Evolutionary conservation across 1,140 invertebrate genomes (phyloP), one percentile per base, ranked within the genome.

Genomic region (Apis dorsata): DNA sequence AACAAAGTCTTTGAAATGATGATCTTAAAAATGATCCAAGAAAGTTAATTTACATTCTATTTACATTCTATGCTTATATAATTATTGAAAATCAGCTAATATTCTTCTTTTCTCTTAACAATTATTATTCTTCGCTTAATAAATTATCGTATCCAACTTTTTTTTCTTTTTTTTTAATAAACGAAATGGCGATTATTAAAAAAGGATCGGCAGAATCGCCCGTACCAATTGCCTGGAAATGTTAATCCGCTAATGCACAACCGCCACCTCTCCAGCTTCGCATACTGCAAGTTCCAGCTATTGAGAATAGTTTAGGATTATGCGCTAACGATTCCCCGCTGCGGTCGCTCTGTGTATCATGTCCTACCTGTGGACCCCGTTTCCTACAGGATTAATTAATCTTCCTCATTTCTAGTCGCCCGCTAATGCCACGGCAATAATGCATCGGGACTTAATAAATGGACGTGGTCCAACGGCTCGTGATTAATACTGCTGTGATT

Each of bases 221-320:
- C 51, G 44, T 11, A n/a, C 21, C 66, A 69, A 69, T 69, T 69
- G 44, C 10, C 19, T 7, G 85, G 86, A 90, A 91, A 90, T 89
- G 90, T 88, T 92, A 91, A 92, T 92, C 91, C 91, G 88, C 91
- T 92, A 92, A 92, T 92, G 91, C 88, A 85, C 79, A 85, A 44
- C 34, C 34, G 80, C 76, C 63, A 66, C 72, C 83, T 75, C 74
- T 79, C 81, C 60, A 70, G 70, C 71, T 81, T 76, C 55, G 69
- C 81, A 78, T 51, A 17, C 59, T 17, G 69, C 76, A n/a, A 70
- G 53, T 63, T 66, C 53, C 34, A 28, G 59, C 75, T 65, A 85
- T 81, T 68, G 79, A 78, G 73, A 49, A 81, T 85, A 85, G 80
- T 89, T 89, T 82, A 82, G 87, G 88, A 88, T 89, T 89, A 89